These are phyloP conservation scores for Phylloscopus whistleri DNA, from an alignment of 2,113 vertebrate species.

Conservation along the genomic window DNA sequence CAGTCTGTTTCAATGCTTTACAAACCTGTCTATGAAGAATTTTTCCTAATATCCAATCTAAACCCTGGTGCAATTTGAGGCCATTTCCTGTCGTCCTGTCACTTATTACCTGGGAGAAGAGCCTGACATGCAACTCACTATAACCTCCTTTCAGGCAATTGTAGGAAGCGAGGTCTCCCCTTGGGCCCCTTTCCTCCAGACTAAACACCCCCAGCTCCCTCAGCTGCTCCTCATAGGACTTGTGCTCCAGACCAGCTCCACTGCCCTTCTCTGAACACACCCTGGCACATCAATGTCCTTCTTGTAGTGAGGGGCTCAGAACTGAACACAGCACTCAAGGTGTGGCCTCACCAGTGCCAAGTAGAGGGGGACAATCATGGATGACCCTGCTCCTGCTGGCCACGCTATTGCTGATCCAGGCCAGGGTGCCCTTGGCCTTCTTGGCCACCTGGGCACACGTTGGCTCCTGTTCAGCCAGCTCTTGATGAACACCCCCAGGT, in stretches of 20 bases:
- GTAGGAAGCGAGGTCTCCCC: neutral
- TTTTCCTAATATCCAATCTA: neutral
- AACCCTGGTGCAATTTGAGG: neutral
- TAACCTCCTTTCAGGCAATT: neutral
- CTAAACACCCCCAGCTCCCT: neutral
- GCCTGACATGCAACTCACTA: neutral
- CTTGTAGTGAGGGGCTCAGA: neutral
- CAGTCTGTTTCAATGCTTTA: neutral
- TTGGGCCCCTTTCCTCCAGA: neutral
- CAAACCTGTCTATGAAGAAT: neutral
- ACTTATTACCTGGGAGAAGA: neutral
- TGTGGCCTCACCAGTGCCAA: fast-evolving
- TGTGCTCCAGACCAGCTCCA: neutral
- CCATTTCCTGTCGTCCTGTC: neutral
- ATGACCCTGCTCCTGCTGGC: neutral
- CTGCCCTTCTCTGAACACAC: neutral
- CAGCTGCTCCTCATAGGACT: neutral
- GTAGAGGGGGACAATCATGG: too few relatives aligned
- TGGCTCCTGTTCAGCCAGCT: neutral
- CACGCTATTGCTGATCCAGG: neutral
- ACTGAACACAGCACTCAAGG: fast-evolving
- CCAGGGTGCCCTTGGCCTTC: neutral
- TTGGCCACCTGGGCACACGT: fast-evolving
- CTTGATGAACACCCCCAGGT: neutral
- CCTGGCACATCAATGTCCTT: neutral